A percentile compares a stretch with the other conserved stretches of the same genome.
Evolutionary conservation across 2,113 vertebrate genomes (phyloP).

Genomic region (Oncorhynchus keta): DNA sequence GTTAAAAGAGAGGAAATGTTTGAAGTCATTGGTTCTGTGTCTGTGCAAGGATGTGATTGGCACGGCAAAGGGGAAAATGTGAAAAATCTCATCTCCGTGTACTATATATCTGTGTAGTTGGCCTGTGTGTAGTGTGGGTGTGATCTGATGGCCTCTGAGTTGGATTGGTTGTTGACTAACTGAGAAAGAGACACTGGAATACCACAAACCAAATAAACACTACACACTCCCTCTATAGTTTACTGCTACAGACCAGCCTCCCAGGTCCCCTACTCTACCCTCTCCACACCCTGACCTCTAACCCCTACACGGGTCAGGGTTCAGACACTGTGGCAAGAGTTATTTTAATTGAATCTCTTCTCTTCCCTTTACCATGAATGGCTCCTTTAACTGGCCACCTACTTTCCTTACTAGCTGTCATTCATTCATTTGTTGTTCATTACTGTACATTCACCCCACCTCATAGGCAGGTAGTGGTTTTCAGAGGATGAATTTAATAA

Average conservation of each 20-base stretch:
- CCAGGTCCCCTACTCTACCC: not conserved
- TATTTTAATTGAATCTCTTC: slow-evolving; percentile 44
- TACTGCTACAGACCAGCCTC: slow-evolving; percentile 21
- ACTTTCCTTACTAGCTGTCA: not conserved
- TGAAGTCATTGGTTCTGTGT: not conserved
- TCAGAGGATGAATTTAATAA: slow-evolving; percentile 40
- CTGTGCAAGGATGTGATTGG: not conserved
- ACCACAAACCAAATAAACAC: not conserved
- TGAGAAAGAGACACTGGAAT: not conserved
- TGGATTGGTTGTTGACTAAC: slow-evolving; percentile 38
- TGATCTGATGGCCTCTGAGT: slow-evolving; percentile 57
- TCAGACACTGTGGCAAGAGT: slow-evolving; percentile 40
- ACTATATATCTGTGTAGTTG: not conserved
- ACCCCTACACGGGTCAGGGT: slow-evolving; percentile 25
- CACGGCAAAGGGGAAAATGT: not conserved
- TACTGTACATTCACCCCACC: not conserved
- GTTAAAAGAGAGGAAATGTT: not conserved
- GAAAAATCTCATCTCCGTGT: slow-evolving; percentile 7
- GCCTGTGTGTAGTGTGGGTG: slow-evolving; percentile 16
- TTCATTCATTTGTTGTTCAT: slow-evolving; percentile 2
- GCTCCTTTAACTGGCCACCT: slow-evolving; percentile 2
- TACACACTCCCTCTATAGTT: slow-evolving; percentile 17
- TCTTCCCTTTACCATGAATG: slow-evolving; percentile 15
- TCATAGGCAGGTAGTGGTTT: slow-evolving; percentile 1
- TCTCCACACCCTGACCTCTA: slow-evolving; percentile 15